Percentiles rank a stretch among this genome's conserved stretches.
These are phyloP conservation scores for Clarias fuscus DNA, from an alignment of 2,797 vertebrate genomes.

Conservation along the genomic window DNA sequence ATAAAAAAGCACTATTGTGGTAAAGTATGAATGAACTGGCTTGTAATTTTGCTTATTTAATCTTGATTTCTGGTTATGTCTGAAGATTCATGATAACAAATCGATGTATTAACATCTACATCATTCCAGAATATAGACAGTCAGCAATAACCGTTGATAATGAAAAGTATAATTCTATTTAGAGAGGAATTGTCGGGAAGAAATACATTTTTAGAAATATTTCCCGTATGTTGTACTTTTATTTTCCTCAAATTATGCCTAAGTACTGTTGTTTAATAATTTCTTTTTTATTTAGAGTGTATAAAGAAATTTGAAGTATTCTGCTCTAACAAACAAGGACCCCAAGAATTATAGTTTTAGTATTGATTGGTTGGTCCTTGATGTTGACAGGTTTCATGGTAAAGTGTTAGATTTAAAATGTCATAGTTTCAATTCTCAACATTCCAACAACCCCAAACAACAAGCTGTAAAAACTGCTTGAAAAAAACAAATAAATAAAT, in stretches of 20 bases:
- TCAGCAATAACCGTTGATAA: neutral
- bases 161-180: neutral
- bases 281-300: too few relatives aligned
- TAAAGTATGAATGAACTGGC: neutral
- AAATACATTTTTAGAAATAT: neutral
- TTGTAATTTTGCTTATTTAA: slow-evolving; percentile 10
- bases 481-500: too few relatives aligned
- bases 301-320: neutral
- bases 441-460: neutral
- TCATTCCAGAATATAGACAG: neutral
- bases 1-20: neutral
- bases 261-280: neutral
- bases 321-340: neutral
- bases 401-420: too few relatives aligned
- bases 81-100: neutral
- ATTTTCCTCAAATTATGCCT: neutral
- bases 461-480: neutral
- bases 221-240: neutral
- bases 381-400: too few relatives aligned
- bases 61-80: neutral
- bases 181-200: neutral
- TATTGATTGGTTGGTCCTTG: neutral
- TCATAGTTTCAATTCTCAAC: neutral
- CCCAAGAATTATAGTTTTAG: neutral
- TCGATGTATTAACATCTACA: neutral